Evolutionary conservation across 2,113 vertebrate genomes (phyloP).

Genomic region (Nothoprocta pentlandii): DNA sequence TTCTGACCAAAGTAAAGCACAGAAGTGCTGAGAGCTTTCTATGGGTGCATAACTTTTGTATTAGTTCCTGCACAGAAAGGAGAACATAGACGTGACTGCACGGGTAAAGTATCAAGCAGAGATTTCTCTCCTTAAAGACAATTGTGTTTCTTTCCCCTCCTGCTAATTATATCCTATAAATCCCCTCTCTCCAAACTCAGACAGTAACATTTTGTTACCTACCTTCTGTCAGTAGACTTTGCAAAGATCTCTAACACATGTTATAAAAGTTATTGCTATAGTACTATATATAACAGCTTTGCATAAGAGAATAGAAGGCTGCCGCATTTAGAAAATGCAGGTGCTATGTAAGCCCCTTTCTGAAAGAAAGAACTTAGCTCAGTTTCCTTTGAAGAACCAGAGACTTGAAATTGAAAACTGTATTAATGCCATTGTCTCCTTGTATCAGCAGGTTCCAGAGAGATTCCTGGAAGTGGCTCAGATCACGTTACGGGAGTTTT

Average conservation of each 20-base stretch:
- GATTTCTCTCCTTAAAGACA: constrained; percentile 67
- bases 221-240: constrained; percentile 65
- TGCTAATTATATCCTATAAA: constrained; percentile 74
- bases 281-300: constrained; percentile 85
- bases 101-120: not conserved
- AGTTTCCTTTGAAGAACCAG: constrained; percentile 85
- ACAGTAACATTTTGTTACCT: constrained; percentile 63
- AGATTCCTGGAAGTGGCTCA: constrained; percentile 99
- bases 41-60: not conserved
- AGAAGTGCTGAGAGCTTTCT: constrained; percentile 7
- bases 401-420: constrained; percentile 90
- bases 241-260: constrained; percentile 75
- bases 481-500: constrained; percentile 99
- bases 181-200: constrained; percentile 48
- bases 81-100: not conserved
- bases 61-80: not conserved
- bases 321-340: constrained; percentile 85
- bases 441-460: constrained; percentile 93
- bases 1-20: not conserved
- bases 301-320: constrained; percentile 81
- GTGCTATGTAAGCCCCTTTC: constrained; percentile 81
- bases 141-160: constrained; percentile 41
- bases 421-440: constrained; percentile 88
- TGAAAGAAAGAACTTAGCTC: constrained; percentile 81
- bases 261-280: constrained; percentile 78